phyloP scores from a whole-genome alignment of 2,113 vertebrate genomes.

The Macaca nemestrina region DNA sequence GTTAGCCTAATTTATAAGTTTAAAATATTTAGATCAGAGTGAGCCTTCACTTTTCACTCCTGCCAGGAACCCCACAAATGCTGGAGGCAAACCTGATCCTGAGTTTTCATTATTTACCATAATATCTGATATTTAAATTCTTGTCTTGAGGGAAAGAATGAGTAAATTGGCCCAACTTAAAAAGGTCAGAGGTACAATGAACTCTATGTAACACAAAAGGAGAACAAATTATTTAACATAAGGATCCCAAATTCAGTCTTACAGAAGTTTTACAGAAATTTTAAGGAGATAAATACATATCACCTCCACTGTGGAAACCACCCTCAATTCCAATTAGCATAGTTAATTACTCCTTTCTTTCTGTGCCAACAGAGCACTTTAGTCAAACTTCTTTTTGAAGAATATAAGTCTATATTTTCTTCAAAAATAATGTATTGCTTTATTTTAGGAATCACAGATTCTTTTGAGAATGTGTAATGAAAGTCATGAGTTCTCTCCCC shows the following conservation, averaged over 20 bases:
- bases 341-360: not conserved
- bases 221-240: conserved; percentile 22
- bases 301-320: not conserved
- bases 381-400: not conserved
- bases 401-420: not conserved
- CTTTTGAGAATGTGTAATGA: not conserved
- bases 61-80: not conserved
- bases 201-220: not conserved
- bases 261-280: not conserved
- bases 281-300: not conserved
- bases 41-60: not conserved
- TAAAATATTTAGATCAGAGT: not conserved
- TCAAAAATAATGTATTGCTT: not conserved
- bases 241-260: not conserved
- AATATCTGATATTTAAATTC: not conserved
- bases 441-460: not conserved
- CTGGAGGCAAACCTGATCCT: not conserved
- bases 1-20: not conserved
- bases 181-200: not conserved
- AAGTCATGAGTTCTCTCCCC: not conserved
- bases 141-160: conserved; percentile 24
- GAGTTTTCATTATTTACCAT: not conserved
- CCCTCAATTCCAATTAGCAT: not conserved
- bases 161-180: not conserved
- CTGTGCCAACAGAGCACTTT: not conserved